Percentiles rank a stretch among this genome's conserved stretches.
Conservation (phyloP, 2,113 vertebrate species). For the Turnix velox region DNA sequence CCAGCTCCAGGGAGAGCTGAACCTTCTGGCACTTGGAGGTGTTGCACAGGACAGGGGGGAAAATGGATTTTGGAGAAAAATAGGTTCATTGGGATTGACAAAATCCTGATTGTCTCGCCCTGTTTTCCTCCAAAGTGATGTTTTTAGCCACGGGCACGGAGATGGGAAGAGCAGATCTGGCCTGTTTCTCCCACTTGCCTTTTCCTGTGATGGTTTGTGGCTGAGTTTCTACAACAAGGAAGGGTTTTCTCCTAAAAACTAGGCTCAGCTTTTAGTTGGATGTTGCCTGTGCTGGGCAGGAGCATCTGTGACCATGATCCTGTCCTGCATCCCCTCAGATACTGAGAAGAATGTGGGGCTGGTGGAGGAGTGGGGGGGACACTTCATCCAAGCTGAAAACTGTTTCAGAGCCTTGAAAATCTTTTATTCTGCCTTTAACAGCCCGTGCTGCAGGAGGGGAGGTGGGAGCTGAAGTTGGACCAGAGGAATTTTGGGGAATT, state of each 20-base stretch:
- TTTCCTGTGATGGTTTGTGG: neutral
- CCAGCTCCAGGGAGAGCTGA: neutral
- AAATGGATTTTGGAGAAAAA: neutral
- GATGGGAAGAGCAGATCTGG: neutral
- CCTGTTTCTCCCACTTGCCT: neutral
- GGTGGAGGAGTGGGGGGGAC: neutral
- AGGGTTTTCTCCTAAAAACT: neutral
- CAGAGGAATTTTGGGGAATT: accelerated
- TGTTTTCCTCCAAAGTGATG: neutral
- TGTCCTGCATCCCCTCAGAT: accelerated
- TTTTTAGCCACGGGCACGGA: neutral
- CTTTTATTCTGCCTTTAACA: neutral
- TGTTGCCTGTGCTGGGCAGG: neutral
- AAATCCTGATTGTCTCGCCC: neutral
- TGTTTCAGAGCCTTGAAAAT: neutral
- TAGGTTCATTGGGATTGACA: accelerated
- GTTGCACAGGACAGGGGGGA: neutral
- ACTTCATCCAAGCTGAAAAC: accelerated
- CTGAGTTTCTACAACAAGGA: neutral
- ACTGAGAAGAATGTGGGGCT: neutral
- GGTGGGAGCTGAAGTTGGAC: no score
- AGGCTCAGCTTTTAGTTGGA: neutral
- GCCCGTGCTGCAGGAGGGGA: neutral
- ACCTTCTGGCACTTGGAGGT: neutral
- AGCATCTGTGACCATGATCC: neutral